A percentile compares a stretch with the other conserved stretches of the same genome.
phyloP scores from a whole-genome alignment of 2,888 invertebrate species.

The Trachelus troglodyta region DNA sequence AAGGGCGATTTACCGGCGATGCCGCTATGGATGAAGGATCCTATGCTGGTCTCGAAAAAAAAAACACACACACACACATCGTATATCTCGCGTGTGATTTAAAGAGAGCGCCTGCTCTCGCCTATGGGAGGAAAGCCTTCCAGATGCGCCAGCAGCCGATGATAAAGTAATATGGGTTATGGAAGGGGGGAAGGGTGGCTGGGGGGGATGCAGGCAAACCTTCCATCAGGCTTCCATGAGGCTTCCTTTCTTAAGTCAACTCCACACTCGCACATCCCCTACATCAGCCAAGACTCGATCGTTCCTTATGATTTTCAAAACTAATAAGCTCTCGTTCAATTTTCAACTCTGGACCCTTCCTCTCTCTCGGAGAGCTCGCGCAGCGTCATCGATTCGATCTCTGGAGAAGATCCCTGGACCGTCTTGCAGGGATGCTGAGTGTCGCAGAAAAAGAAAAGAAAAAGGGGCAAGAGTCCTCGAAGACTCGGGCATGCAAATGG shows the following conservation, averaged over 20 bases:
- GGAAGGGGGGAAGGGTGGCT: too few species aligned
- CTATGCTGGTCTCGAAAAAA: not conserved
- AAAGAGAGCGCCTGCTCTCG: not conserved
- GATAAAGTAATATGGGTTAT: not conserved
- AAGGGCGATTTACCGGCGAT: conserved; percentile 3
- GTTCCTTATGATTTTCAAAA: not conserved
- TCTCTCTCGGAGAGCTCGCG: not conserved
- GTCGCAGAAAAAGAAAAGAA: not conserved
- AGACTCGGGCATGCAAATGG: not conserved
- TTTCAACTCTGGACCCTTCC: not conserved
- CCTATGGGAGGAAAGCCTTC: not conserved
- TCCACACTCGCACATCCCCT: not conserved
- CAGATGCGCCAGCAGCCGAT: not conserved
- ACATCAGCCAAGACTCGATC: not conserved
- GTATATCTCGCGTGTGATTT: conserved; percentile 3
- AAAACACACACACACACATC: not conserved
- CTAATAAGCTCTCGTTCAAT: not conserved
- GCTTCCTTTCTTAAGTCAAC: not conserved
- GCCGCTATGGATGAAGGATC: not conserved
- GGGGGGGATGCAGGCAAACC: not conserved
- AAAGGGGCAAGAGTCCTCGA: not conserved
- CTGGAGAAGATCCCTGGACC: not conserved
- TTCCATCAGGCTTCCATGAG: not conserved
- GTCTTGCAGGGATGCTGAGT: not conserved
- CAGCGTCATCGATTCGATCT: not conserved